Conservation (phyloP, 2,797 vertebrate genomes). For the Enteromius trimaculatus region DNA sequence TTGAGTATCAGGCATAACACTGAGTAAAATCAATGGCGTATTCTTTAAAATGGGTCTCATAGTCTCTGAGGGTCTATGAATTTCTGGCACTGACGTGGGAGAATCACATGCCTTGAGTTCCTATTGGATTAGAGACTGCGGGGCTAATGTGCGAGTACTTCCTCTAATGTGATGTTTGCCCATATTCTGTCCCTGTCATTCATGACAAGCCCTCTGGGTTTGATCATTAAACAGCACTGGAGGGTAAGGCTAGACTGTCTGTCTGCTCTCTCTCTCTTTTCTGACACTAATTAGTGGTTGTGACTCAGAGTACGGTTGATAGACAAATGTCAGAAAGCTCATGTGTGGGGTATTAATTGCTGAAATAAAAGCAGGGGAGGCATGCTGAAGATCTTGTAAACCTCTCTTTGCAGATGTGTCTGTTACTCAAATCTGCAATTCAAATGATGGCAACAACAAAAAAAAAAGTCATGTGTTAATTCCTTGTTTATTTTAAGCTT, state of each 20-base stretch:
- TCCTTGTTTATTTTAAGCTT: slow-evolving; percentile 21
- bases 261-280: slow-evolving; percentile 50
- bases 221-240: slow-evolving; percentile 66
- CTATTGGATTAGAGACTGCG: slow-evolving; percentile 50
- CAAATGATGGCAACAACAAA: slow-evolving; percentile 55
- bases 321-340: slow-evolving; percentile 80
- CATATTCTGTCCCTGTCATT: slow-evolving; percentile 60
- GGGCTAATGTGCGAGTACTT: slow-evolving; percentile 57
- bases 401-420: slow-evolving; percentile 47
- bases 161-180: slow-evolving; percentile 60
- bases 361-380: slow-evolving; percentile 69
- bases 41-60: slow-evolving; percentile 8
- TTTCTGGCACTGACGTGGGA: slow-evolving; percentile 50
- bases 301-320: slow-evolving; percentile 73
- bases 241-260: slow-evolving; percentile 59
- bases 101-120: slow-evolving; percentile 52
- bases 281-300: slow-evolving; percentile 76
- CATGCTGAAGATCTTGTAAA: slow-evolving; percentile 50
- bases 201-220: slow-evolving; percentile 62
- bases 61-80: slow-evolving; percentile 8
- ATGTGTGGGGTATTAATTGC: slow-evolving; percentile 75
- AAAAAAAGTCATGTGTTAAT: slow-evolving; percentile 38
- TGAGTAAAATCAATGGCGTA: slow-evolving; percentile 30
- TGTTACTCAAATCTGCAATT: slow-evolving; percentile 63
- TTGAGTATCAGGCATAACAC: slow-evolving; percentile 7